Conservation (phyloP, 2,888 invertebrate species). For the Atethmia centrago region DNA sequence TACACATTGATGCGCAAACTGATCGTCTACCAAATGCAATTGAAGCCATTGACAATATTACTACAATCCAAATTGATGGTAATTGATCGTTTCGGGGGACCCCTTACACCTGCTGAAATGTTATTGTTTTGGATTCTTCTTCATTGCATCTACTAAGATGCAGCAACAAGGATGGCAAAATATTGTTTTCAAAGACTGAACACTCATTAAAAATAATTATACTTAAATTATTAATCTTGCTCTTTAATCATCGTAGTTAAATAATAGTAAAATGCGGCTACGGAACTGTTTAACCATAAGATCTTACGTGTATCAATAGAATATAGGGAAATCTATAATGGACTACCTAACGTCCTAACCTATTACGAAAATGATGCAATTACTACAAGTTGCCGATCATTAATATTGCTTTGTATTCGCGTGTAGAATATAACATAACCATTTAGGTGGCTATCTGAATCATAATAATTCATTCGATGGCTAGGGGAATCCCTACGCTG, state of each 20-base stretch:
- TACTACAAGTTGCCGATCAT: not conserved
- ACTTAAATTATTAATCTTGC: not conserved
- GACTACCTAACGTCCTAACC: not conserved
- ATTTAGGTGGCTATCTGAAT: conserved; percentile 19
- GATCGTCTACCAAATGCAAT: too few species aligned
- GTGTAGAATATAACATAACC: not conserved
- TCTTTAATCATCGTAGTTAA: not conserved
- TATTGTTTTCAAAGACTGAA: not conserved
- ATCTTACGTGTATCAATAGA: conserved; percentile 6
- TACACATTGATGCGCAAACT: too few species aligned
- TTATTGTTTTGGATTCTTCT: conserved; percentile 6
- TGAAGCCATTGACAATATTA: too few species aligned
- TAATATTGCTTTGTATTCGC: not conserved
- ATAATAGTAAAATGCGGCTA: not conserved
- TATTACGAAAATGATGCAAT: conserved; percentile 31
- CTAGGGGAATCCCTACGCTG: conserved; percentile 29
- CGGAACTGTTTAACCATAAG: conserved; percentile 4
- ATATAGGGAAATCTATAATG: conserved; percentile 22
- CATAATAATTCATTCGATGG: conserved; percentile 35
- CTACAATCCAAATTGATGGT: too few species aligned
- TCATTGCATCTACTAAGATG: not conserved
- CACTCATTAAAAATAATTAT: not conserved
- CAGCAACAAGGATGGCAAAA: not conserved
- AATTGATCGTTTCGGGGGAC: too few species aligned
- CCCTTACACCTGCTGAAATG: too few species aligned